Conservation (phyloP, 2,113 vertebrate species). For the Gopherus evgoodei region DNA sequence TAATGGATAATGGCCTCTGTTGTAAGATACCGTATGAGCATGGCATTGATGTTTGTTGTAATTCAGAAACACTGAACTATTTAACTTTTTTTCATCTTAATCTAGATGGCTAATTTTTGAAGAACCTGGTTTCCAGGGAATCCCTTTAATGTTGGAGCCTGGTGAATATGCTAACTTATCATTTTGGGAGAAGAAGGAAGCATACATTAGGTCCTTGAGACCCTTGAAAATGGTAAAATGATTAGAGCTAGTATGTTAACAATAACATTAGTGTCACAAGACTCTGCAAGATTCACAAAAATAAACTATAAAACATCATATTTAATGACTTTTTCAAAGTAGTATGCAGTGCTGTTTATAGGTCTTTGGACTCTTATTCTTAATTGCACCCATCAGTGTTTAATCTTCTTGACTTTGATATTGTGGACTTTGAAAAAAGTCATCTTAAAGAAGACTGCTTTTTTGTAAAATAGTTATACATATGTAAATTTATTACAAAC, state of each 20-base stretch:
- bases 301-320: rapidly evolving
- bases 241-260: not conserved
- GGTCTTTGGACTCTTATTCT: not conserved
- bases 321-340: not conserved
- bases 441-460: not conserved
- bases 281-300: not conserved
- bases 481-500: not conserved
- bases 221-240: slow-evolving; percentile 91
- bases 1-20: not conserved
- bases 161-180: slow-evolving; percentile 92
- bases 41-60: not conserved
- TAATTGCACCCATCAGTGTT: not conserved
- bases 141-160: slow-evolving; percentile 87
- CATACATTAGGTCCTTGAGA: slow-evolving; percentile 91
- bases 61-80: not conserved
- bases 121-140: slow-evolving; percentile 89
- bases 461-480: not conserved
- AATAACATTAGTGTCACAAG: not conserved
- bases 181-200: slow-evolving; percentile 89
- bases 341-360: not conserved
- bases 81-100: not conserved
- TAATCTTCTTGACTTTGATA: not conserved
- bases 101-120: slow-evolving; percentile 93
- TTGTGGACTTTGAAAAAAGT: not conserved
- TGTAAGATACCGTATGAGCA: not conserved